Base-by-base conservation (phyloP, 64 coral and sea anemone species). In the Catalaphyllia jardinei region DNA sequence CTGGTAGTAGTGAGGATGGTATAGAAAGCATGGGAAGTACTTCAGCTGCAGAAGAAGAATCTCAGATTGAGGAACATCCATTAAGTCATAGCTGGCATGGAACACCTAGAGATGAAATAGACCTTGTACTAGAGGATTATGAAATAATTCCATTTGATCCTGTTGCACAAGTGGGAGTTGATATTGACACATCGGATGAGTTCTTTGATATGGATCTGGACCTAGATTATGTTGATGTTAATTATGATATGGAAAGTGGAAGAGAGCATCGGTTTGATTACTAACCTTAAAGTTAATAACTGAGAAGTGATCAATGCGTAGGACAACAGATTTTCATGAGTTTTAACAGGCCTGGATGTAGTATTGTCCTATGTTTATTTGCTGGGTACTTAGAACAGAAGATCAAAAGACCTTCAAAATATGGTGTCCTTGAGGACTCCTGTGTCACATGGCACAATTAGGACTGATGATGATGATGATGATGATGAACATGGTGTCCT, bases 31-130 rank as follows among this genome's bases (percentile, higher is more conserved):
- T 78, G 46, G 59, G 77, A 24, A 93, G 20, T 80, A 87, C 83
- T 22, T 86, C 89, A 61, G 65, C 73, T 50, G 83, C 88, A 31
- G 91, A 91, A 9, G 29, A 22, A 15, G 71, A 87, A 33, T 67
- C 18, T 14, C 65, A 88, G 1, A 29, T 1, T 22, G 46, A 82
- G 15, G 77, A 75, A 4, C 94, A 92, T 22, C 94, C 94, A 17
- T 35, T 96, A 38, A 91, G 91, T 75, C 82, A 63, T 25, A 96
- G 95, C 63, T 96, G 95, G 95, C 95, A 96, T 76, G 95, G 95
- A 60, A 89, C 88, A 31, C 54, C 87, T 52, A 88, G 76, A 16
- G 95, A 96, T 74, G 76, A 87, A 39, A 89, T 96, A 19, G 95
- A 96, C 61, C 38, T 89, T 89, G 76, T 96, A 9, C 83, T 96